These are phyloP conservation scores for Eulemur coronatus DNA, from an alignment of 2,797 vertebrate genomes.

Conservation along the genomic window DNA sequence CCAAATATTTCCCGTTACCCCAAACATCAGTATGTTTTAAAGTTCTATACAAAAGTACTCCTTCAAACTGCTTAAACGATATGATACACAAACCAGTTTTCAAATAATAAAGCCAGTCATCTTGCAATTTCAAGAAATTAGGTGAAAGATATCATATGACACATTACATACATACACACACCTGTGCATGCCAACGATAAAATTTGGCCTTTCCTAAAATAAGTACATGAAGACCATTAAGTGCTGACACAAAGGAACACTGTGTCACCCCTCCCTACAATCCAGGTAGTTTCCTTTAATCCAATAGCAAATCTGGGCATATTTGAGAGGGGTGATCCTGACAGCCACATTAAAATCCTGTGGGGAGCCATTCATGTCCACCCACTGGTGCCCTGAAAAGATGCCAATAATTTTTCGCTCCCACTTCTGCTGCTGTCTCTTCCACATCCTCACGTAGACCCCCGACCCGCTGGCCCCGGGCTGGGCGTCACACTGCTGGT, in stretches of 20 bases:
- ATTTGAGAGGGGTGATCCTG: constrained; percentile 97
- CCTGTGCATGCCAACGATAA: background rate
- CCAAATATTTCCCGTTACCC: constrained; percentile 51
- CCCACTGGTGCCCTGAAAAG: constrained; percentile 99
- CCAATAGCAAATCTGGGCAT: constrained; percentile 99
- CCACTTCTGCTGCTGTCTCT: constrained; percentile 91
- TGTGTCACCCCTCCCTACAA: constrained; percentile 92
- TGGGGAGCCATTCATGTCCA: constrained; percentile 93
- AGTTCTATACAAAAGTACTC: constrained; percentile 62
- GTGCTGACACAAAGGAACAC: constrained; percentile 58
- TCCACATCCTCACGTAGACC: constrained; percentile 98
- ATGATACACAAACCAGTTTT: constrained; percentile 66
- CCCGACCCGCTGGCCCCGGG: constrained; percentile 97
- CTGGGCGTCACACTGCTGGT: constrained; percentile 97
- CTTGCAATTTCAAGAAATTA: constrained; percentile 62
- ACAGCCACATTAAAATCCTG: constrained; percentile 98
- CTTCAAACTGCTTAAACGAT: constrained; percentile 49
- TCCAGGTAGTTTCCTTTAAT: constrained; percentile 98
- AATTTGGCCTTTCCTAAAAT: constrained; percentile 70
- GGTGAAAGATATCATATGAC: constrained; percentile 52
- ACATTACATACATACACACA: background rate
- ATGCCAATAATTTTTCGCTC: constrained; percentile 97
- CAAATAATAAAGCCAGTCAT: constrained; percentile 61
- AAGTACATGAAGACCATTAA: constrained; percentile 72
- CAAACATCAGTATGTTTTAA: constrained; percentile 42